Evolutionary conservation across 2,797 vertebrate genomes (phyloP), one percentile per base, ranked within the genome.

Genomic region (Hydrolagus colliei): DNA sequence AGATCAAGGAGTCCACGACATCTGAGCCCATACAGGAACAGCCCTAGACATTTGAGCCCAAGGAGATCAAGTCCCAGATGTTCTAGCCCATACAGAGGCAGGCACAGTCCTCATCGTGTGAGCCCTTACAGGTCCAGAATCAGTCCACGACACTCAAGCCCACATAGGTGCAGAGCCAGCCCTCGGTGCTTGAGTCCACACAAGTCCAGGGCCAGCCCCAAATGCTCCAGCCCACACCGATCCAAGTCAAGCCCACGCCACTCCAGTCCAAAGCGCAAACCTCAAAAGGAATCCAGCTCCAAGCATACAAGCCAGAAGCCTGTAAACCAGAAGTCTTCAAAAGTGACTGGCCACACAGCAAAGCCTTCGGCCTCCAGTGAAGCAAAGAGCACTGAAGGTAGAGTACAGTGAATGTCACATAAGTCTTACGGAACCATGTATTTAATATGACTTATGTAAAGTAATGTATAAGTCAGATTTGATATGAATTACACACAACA

Each of bases 41-140:
- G 92, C 71, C 94, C 94, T 0, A 12, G 89, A 0, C 89, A 88
- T 10, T 90, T 89, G 6, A 90, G 91, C 4, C 67, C 88, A 0
- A 87, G 88, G 0, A 90, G 92, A 74, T 90, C 92, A 0, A 93
- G 93, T 68, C 92, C 91, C 9, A 94, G 93, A 88, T 87, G 86
- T 72, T 87, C 87, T 62, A 86, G 87, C 41, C 41, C 41, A 52
- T 52, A 52, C 41, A 52, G 41, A 52, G 41, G 41, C 41, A 52
- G 41, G 52, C 87, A 62, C 14, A 86, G 52, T 27, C 87, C 82
- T 8, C 73, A 63, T 9, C 73, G 67, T 52, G 61, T n/a, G 72
- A 78, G 86, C 74, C 22, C 76, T 7, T 73, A 59, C 71, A 67
- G 86, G 68, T 75, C 86, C 35, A 63, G 77, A 22, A 87, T 88